A percentile compares a stretch with the other conserved stretches of the same genome.
These are phyloP conservation scores for Pterocles burchelli DNA, from an alignment of 2,113 vertebrate genomes.

Conservation along the genomic window DNA sequence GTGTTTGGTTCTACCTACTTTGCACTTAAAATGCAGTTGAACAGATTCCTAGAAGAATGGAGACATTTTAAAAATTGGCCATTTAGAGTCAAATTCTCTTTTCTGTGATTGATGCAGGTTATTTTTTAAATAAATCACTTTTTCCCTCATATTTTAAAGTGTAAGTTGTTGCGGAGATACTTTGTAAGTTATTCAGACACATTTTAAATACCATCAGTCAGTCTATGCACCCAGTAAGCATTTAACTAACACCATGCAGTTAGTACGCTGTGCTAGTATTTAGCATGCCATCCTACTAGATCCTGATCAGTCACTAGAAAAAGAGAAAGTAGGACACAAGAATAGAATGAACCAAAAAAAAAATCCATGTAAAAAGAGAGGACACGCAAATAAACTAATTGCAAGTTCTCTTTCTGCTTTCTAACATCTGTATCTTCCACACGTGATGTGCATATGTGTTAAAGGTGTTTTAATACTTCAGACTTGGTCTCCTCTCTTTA, in stretches of 20 bases:
- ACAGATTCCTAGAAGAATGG: slow-evolving; percentile 16
- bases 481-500: not conserved
- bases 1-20: slow-evolving; percentile 34
- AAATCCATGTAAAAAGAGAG: not conserved
- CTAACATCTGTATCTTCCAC: not conserved
- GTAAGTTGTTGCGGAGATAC: not conserved
- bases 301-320: not conserved
- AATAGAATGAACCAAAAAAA: not conserved
- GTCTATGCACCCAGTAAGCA: not conserved
- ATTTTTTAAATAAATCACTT: not conserved
- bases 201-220: not conserved
- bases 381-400: not conserved
- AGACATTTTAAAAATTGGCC: not conserved
- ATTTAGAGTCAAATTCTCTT: not conserved
- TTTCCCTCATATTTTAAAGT: not conserved
- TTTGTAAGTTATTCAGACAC: slow-evolving; percentile 15
- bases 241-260: not conserved
- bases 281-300: not conserved
- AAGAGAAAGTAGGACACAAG: not conserved
- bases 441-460: fast-evolving
- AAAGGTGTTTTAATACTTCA: not conserved
- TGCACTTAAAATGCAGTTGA: slow-evolving; percentile 25
- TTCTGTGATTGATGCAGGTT: not conserved
- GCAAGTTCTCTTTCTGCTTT: not conserved
- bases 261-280: not conserved